Percentiles rank a stretch among this genome's conserved stretches.
These are phyloP conservation scores for Piprites chloris DNA, from an alignment of 2,113 vertebrate species.

Conservation along the genomic window DNA sequence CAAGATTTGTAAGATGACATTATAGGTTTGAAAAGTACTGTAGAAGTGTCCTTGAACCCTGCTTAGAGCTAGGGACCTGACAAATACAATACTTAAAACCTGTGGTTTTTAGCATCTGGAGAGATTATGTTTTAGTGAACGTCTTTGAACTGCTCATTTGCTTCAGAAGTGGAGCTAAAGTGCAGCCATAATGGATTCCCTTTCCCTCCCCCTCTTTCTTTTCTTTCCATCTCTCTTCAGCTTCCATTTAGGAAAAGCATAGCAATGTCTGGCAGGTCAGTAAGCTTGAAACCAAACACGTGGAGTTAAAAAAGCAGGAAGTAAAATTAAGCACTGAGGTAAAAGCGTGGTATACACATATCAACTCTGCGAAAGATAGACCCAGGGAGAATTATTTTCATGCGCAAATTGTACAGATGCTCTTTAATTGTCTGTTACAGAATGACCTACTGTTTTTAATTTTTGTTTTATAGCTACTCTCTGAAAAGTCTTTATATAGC, in stretches of 20 bases:
- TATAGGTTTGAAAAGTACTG: not conserved
- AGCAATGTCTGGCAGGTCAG: not conserved
- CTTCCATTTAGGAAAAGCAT: not conserved
- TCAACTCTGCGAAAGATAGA: not conserved
- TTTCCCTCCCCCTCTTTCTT: not conserved
- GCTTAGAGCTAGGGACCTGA: not conserved
- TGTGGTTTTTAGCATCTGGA: not conserved
- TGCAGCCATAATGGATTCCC: not conserved
- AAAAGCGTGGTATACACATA: not conserved
- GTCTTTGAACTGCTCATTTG: not conserved
- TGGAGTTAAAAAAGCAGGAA: not conserved
- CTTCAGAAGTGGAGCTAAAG: not conserved
- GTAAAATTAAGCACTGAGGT: not conserved
- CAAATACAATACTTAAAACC: not conserved
- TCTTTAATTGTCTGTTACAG: not conserved
- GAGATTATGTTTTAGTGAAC: not conserved
- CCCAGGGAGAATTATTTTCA: not conserved
- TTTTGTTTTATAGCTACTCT: not conserved
- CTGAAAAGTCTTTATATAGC: not conserved
- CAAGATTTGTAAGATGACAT: not conserved
- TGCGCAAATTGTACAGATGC: not conserved
- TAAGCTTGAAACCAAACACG: not conserved
- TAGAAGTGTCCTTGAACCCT: not conserved
- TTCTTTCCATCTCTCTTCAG: no score
- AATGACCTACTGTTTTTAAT: not conserved